phyloP scores from a whole-genome alignment of 2,888 invertebrate species.

The Adelognathus sp. region DNA sequence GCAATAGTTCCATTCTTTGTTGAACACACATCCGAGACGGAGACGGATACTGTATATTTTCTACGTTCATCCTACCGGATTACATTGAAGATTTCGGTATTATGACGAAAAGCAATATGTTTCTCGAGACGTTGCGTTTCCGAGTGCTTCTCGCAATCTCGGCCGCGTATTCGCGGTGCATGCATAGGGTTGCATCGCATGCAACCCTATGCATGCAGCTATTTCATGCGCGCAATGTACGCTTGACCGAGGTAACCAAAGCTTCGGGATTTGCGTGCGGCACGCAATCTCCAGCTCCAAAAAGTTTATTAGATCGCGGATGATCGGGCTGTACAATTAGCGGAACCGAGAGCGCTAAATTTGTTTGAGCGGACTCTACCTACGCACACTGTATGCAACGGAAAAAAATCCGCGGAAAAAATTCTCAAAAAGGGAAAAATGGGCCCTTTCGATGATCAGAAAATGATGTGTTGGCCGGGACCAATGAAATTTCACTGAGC shows the following conservation, averaged over 20 bases:
- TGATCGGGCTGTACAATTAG: constrained; percentile 10
- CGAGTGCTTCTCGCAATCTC: not conserved
- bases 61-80: not conserved
- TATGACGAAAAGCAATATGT: constrained; percentile 19
- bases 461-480: too few species aligned
- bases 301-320: constrained; percentile 12
- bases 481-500: too few species aligned
- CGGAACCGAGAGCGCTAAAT: constrained; percentile 33
- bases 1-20: not conserved
- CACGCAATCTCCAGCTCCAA: constrained; percentile 17
- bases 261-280: constrained; percentile 33
- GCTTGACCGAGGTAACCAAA: constrained; percentile 28
- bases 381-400: not conserved
- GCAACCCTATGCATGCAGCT: too few species aligned
- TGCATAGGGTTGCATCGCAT: not conserved
- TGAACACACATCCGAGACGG: not conserved
- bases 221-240: constrained; percentile 28
- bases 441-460: too few species aligned
- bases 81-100: not conserved
- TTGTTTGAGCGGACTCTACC: constrained; percentile 16
- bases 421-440: not conserved
- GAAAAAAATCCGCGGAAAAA: not conserved
- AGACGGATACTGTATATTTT: not conserved
- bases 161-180: not conserved
- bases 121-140: constrained; percentile 7